These are phyloP conservation scores for Leptinotarsa lineolata DNA, from an alignment of 1,140 invertebrate species.

Conservation along the genomic window DNA sequence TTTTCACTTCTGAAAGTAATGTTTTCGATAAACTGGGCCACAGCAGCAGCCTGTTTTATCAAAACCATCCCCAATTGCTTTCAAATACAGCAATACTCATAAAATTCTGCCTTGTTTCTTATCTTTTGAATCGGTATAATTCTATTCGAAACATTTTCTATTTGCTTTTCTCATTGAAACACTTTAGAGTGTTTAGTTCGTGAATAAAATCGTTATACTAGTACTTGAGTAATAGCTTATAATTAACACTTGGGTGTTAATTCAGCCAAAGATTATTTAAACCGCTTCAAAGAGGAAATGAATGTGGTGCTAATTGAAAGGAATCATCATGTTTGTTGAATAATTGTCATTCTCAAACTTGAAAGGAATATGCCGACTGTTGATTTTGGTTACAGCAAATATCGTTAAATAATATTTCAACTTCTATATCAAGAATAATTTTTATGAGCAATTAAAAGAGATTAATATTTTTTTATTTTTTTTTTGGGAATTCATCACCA, in stretches of 20 bases:
- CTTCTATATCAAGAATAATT: no score
- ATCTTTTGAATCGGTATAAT: no score
- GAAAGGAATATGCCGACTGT: not conserved
- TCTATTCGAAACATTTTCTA: not conserved
- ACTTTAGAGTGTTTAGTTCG: not conserved
- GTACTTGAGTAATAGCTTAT: not conserved
- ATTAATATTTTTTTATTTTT: no score
- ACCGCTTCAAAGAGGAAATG: not conserved
- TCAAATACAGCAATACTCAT: no score
- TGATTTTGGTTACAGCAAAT: not conserved
- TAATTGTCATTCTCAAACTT: not conserved
- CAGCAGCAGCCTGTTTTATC: no score
- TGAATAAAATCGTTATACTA: not conserved
- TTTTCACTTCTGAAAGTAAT: no score
- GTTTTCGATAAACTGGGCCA: no score
- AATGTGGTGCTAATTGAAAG: slow-evolving; percentile 3
- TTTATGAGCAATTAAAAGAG: no score
- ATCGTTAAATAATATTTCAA: no score
- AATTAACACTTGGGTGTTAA: slow-evolving; percentile 2
- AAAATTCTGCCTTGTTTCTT: no score
- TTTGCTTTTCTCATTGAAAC: slow-evolving; percentile 2
- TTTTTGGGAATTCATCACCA: no score
- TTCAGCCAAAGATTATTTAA: not conserved
- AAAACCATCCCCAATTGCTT: no score
- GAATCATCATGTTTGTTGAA: not conserved